Base-by-base conservation (phyloP, 2,797 vertebrate species). In the Hemitrygon akajei region DNA sequence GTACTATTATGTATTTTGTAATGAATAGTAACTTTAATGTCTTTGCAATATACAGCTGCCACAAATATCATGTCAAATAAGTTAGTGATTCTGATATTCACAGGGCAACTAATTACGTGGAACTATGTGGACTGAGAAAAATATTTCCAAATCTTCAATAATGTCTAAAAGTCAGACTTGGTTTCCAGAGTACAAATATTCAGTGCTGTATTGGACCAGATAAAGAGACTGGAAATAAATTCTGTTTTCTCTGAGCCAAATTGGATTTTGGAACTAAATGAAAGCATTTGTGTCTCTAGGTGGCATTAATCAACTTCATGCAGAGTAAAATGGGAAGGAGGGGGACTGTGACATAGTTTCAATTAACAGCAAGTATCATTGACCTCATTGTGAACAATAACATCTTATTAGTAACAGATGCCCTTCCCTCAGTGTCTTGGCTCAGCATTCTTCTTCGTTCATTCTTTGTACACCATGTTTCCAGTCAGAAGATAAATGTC, bases 251-350 rank as follows among this genome's bases (percentile, higher is more conserved):
- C 91, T 58, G 73, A 93, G 22, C 71, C 91, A 93, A 75, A 93
- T 76, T 93, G 71, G 91, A 93, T 76, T 93, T 76, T 93, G 91
- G 91, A 93, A 76, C 91, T 47, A 75, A 93, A 93, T 93, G 40
- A 93, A 93, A 93, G 91, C 91, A 75, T 56, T 93, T 40, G 71
- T 76, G 40, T 76, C 91, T 12, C 40, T 93, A 56, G 91, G 69
- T 76, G 91, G 40, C 47, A 76, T 93, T 93, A 93, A 93, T 93
- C 91, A 93, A 75, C 76, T 93, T 76, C 91, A 93, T 93, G 91
- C 40, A 58, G 91, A 75, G 69, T 73, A n/a, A 76, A 76, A 73
- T 73, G 34, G 73, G 56, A 93, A 93, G 73, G 71, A 91, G 40
- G 89, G 27, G 69, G 56, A 40, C 14, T 47, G 71, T 76, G 71